Conservation (phyloP, 1,140 invertebrate genomes). For the Sycobia sp. region DNA sequence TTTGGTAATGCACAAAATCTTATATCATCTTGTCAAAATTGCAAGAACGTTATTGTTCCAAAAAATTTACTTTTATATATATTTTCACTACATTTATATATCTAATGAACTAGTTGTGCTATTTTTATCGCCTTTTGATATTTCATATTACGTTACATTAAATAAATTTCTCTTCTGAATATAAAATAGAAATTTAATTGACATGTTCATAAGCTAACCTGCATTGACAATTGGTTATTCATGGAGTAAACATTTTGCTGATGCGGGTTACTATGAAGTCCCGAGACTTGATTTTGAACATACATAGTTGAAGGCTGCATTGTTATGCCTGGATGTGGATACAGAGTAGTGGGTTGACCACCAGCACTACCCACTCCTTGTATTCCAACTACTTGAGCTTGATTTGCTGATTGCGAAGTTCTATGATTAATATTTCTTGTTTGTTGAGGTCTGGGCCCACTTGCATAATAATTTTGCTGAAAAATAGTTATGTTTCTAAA, state of each 20-base stretch:
- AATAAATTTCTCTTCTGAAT: too few relatives aligned
- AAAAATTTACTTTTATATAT: too few relatives aligned
- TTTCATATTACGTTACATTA: too few relatives aligned
- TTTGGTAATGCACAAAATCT: too few relatives aligned
- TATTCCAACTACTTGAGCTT: conserved; percentile 48
- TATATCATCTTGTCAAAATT: too few relatives aligned
- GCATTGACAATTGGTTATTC: conserved; percentile 46
- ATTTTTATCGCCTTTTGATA: too few relatives aligned
- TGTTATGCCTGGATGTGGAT: conserved; percentile 45
- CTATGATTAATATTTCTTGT: conserved; percentile 50
- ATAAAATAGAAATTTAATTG: too few relatives aligned
- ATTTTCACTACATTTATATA: too few relatives aligned
- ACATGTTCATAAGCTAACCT: conserved; percentile 38
- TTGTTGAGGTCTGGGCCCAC: conserved; percentile 48
- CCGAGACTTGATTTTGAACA: conserved; percentile 44
- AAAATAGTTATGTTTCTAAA: not conserved
- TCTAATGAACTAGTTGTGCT: too few relatives aligned
- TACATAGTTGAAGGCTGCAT: conserved; percentile 46
- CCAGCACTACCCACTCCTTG: conserved; percentile 43
- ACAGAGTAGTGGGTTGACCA: conserved; percentile 50
- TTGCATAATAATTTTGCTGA: conserved; percentile 46
- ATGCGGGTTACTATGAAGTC: conserved; percentile 44
- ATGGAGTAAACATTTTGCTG: conserved; percentile 49
- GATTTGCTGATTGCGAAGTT: conserved; percentile 44
- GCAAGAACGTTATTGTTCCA: too few relatives aligned